Conservation (phyloP, 53 echinoderm and acorn worm genomes). For the Patiria pectinifera region DNA sequence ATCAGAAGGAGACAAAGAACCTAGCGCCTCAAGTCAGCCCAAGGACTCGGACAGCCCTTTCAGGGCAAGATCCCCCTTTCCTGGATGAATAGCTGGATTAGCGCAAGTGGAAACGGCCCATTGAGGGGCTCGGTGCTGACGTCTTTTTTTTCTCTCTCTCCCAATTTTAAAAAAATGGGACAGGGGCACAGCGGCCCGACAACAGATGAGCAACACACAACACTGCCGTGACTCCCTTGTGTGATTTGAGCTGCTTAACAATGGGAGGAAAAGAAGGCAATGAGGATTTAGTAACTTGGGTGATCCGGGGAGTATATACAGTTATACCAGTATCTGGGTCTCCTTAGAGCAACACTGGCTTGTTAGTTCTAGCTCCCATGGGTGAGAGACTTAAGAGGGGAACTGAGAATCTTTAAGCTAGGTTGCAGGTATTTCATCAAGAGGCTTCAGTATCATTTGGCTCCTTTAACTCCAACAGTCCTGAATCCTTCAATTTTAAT, state of each 20-base stretch:
- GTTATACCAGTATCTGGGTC: no score
- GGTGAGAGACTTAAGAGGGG: no score
- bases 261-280: constrained; percentile 8
- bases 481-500: no score
- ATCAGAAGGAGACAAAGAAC: neutral
- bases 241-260: constrained; percentile 25
- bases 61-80: constrained; percentile 9
- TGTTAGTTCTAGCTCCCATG: no score
- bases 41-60: constrained; percentile 13
- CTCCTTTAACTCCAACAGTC: no score
- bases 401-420: no score
- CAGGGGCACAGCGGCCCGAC: neutral
- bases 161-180: neutral
- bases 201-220: constrained; percentile 16
- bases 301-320: neutral
- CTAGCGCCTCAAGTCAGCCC: neutral
- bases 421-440: no score
- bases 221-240: constrained; percentile 16
- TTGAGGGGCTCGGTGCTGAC: constrained; percentile 15
- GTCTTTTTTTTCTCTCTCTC: constrained; percentile 8
- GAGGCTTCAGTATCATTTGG: no score
- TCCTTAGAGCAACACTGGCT: no score
- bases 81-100: constrained; percentile 34
- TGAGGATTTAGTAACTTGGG: neutral
- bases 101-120: constrained; percentile 54